Evolutionary conservation across 2,888 invertebrate genomes (phyloP).

Genomic region (Drosophila sordidapex): DNA sequence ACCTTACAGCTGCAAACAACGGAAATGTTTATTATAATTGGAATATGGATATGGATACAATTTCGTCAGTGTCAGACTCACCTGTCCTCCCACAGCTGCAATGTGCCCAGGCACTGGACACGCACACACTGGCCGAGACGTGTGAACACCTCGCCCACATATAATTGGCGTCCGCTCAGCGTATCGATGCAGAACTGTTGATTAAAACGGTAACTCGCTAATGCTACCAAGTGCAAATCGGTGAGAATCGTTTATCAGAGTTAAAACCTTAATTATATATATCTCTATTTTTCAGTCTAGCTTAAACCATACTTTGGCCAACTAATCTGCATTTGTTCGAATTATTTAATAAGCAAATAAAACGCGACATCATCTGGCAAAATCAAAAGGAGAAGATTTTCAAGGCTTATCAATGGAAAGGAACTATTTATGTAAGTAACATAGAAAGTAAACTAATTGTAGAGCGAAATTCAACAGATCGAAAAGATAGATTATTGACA

Average conservation of each 20-base stretch:
- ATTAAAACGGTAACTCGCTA: conserved; percentile 29
- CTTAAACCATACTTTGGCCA: background rate
- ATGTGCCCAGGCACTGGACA: conserved; percentile 81
- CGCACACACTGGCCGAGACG: conserved; percentile 80
- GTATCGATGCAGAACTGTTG: conserved; percentile 73
- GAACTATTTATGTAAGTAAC: background rate
- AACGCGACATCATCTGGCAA: background rate
- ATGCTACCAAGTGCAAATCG: conserved; percentile 14
- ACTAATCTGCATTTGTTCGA: background rate
- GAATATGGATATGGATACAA: background rate
- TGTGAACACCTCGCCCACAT: conserved; percentile 82
- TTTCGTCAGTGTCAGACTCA: conserved; percentile 41
- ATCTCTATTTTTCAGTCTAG: background rate
- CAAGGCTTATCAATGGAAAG: background rate
- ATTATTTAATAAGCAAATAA: background rate
- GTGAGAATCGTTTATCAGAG: background rate
- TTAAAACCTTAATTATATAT: background rate
- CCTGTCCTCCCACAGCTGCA: conserved; percentile 83
- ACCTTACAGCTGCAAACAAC: conserved; percentile 75
- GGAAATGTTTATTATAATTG: background rate
- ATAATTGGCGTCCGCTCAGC: conserved; percentile 78
- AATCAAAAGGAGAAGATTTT: background rate
- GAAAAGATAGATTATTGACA: background rate
- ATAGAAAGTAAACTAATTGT: background rate
- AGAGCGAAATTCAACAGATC: background rate